phyloP scores from a whole-genome alignment of 2,113 vertebrate genomes.

The Cygnus atratus region DNA sequence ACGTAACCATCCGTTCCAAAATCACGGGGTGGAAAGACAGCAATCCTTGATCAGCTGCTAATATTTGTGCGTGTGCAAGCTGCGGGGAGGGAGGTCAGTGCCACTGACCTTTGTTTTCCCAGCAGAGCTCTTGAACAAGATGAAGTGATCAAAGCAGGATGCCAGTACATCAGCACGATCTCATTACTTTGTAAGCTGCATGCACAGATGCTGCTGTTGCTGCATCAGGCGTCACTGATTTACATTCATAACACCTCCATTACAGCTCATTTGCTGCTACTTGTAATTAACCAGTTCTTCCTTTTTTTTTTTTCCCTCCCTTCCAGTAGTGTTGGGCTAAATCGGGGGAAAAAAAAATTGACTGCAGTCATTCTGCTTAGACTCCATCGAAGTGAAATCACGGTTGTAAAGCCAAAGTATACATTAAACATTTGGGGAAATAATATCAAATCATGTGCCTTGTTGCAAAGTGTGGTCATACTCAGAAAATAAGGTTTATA shows the following conservation, averaged over 20 bases:
- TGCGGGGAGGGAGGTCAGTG: slow-evolving; percentile 56
- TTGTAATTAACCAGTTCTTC: slow-evolving; percentile 49
- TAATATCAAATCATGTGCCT: not conserved
- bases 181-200: slow-evolving; percentile 75
- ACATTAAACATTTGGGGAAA: not conserved
- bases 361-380: not conserved
- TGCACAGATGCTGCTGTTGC: slow-evolving; percentile 66
- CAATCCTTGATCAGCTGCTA: not conserved
- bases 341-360: not conserved
- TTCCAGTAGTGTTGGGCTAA: not conserved
- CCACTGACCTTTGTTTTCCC: slow-evolving; percentile 72
- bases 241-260: slow-evolving; percentile 63
- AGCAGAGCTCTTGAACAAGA: slow-evolving; percentile 74
- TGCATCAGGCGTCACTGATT: slow-evolving; percentile 40
- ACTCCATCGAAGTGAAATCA: not conserved
- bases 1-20: not conserved
- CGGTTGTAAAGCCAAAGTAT: not conserved
- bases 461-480: not conserved
- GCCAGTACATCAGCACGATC: slow-evolving; percentile 64
- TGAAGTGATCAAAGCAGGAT: slow-evolving; percentile 79
- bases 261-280: slow-evolving; percentile 56
- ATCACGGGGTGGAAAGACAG: not conserved
- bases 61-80: not conserved
- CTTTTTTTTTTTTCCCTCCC: not conserved
- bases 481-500: not conserved